Conservation (phyloP, 2,888 invertebrate genomes). For the Spodoptera littoralis region DNA sequence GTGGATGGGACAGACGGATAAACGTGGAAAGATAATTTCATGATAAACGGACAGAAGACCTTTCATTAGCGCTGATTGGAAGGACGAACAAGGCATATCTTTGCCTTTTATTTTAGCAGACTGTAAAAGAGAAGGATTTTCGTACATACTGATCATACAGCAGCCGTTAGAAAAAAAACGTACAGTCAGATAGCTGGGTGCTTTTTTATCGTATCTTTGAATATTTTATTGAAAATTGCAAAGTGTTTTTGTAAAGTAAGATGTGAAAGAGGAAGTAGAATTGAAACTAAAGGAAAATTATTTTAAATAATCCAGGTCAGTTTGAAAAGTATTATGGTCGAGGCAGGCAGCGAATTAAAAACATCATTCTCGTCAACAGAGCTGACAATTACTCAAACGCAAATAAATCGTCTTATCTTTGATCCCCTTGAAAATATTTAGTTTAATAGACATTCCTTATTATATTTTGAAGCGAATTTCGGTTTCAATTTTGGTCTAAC, state of each 20-base stretch:
- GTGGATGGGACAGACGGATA: constrained; percentile 39
- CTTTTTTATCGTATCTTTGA: too few species aligned
- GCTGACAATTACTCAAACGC: neutral
- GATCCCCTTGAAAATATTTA: constrained; percentile 2
- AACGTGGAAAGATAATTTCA: constrained; percentile 64
- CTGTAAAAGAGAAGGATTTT: constrained; percentile 6
- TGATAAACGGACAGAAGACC: constrained; percentile 64
- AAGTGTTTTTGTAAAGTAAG: too few species aligned
- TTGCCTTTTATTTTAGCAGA: constrained; percentile 27
- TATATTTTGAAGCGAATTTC: constrained; percentile 24
- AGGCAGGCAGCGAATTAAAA: too few species aligned
- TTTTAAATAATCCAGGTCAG: too few species aligned
- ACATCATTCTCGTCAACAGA: too few species aligned
- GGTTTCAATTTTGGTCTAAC: constrained; percentile 23
- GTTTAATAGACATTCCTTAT: constrained; percentile 20
- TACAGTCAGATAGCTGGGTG: too few species aligned
- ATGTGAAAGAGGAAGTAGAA: too few species aligned
- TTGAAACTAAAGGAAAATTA: too few species aligned
- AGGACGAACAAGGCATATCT: constrained; percentile 25
- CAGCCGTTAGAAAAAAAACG: neutral
- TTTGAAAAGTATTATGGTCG: too few species aligned
- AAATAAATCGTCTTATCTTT: neutral
- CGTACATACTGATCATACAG: neutral
- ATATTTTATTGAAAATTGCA: too few species aligned
- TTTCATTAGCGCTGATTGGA: constrained; percentile 79